phyloP scores from a whole-genome alignment of 2,797 vertebrate genomes.

The Cyclura pinguis region DNA sequence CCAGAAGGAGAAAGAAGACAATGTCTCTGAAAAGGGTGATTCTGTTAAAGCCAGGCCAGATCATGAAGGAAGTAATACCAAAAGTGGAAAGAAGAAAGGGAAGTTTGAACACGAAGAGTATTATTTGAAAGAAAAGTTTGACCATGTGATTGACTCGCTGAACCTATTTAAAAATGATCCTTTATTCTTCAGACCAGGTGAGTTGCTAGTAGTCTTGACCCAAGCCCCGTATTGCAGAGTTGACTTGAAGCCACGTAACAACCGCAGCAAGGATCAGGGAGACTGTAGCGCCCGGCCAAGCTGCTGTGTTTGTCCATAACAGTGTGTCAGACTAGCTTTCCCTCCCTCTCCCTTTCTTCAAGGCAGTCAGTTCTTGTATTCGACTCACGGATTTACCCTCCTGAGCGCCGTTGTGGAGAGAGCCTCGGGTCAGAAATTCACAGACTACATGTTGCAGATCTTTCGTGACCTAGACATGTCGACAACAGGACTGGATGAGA shows the following conservation, averaged over 20 bases:
- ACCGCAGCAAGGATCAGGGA: no score
- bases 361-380: constrained; percentile 96
- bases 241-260: no score
- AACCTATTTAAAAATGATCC: constrained; percentile 96
- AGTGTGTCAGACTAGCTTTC: not conserved
- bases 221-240: not conserved
- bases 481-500: constrained; percentile 91
- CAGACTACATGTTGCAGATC: constrained; percentile 93
- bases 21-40: constrained; percentile 72
- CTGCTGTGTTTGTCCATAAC: not conserved
- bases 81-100: constrained; percentile 80
- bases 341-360: constrained; percentile 59
- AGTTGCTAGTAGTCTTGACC: constrained; percentile 57
- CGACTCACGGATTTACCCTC: constrained; percentile 94
- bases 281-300: no score
- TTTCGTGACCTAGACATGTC: constrained; percentile 94
- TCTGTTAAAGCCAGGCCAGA: constrained; percentile 68
- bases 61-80: constrained; percentile 71
- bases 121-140: constrained; percentile 93
- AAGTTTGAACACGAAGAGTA: constrained; percentile 94
- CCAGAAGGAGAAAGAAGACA: constrained; percentile 70
- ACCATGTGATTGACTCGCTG: constrained; percentile 89
- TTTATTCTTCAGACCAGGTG: constrained; percentile 96
- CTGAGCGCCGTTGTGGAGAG: constrained; percentile 92
- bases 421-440: constrained; percentile 88